Evolutionary conservation across 2,113 vertebrate genomes (phyloP), one percentile per base, ranked within the genome.

Genomic region (Natator depressus): DNA sequence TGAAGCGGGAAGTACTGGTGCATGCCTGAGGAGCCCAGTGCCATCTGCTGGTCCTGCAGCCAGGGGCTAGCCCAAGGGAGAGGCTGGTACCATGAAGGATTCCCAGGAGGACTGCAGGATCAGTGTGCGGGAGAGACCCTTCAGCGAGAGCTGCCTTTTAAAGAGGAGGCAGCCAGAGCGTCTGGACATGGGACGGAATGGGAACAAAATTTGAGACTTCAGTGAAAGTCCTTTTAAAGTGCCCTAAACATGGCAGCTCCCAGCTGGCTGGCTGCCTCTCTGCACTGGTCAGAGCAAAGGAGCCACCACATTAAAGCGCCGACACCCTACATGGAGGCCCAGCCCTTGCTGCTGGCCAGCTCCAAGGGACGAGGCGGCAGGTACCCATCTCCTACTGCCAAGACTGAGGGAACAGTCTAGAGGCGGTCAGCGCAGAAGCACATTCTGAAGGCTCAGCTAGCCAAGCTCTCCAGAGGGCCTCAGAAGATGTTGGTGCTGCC

Each of bases 201-300:
- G 35, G 79, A 80, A 35, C 31, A 19, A 51, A n/a, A 9, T 69
- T 16, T 11, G 46, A 50, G 31, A n/a, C 31, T 8, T 25, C 16
- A 27, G 54, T 20, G 29, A 6, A 31, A 80, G 82, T n/a, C 50
- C 55, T 22, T 29, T n/a, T 85, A 91, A 91, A 86, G 89, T 89
- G 93, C 79, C 80, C 17, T 20, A 8, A 4, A 10, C 25, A 38
- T n/a, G 80, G 78, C 76, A 10, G 57, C 13, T 38, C 57, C 46
- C 62, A 2, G 51, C 3, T 8, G 17, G 10, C 54, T 25, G 17
- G 10, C 54, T 25, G 29, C 46, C 79, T 51, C 47, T 9, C 4
- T 16, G 38, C 50, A 17, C 35, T 35, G 1, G 65, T 5, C 24
- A 10, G 12, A 4, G 19, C 8, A 24, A 24, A 55, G 17, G 4